A percentile compares a stretch with the other conserved stretches of the same genome.
Evolutionary conservation across 2,888 invertebrate species (phyloP).

Genomic region (Tachina grossa): DNA sequence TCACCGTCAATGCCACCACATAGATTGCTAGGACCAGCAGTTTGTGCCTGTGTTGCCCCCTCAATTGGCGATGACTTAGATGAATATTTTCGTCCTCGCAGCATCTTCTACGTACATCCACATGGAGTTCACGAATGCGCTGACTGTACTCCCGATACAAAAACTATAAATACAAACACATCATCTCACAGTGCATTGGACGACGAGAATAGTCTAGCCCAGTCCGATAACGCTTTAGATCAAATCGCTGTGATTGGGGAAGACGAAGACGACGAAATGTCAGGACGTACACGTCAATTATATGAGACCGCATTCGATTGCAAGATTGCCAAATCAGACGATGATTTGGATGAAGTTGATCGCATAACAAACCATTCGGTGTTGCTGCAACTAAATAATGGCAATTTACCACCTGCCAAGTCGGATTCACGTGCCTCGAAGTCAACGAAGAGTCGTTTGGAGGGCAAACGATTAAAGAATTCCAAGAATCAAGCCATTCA

Average conservation of each 20-base stretch:
- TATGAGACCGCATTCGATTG: conserved; percentile 96
- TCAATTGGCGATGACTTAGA: conserved; percentile 86
- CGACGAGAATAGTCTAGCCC: conserved; percentile 63
- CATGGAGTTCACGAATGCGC: conserved; percentile 85
- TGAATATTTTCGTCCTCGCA: conserved; percentile 86
- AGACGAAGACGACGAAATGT: conserved; percentile 83
- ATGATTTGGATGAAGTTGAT: conserved; percentile 91
- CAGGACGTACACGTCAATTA: conserved; percentile 87
- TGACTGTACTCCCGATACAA: conserved; percentile 80
- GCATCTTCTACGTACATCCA: conserved; percentile 88
- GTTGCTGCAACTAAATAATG: conserved; percentile 85
- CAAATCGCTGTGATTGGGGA: conserved; percentile 50
- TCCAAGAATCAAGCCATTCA: conserved; percentile 82
- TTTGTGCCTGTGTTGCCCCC: conserved; percentile 88
- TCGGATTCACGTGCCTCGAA: conserved; percentile 81
- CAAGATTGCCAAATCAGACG: conserved; percentile 91
- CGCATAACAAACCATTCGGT: conserved; percentile 92
- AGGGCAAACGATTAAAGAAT: conserved; percentile 81
- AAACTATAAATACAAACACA: conserved; percentile 65
- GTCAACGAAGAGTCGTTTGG: conserved; percentile 76
- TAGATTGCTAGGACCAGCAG: conserved; percentile 86
- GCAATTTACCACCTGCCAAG: conserved; percentile 78
- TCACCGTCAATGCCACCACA: conserved; percentile 86
- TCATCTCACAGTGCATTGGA: conserved; percentile 54
- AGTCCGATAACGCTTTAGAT: conserved; percentile 70